Base-by-base conservation (phyloP, 2,113 vertebrate species). In the Sphaerodactylus townsendi region DNA sequence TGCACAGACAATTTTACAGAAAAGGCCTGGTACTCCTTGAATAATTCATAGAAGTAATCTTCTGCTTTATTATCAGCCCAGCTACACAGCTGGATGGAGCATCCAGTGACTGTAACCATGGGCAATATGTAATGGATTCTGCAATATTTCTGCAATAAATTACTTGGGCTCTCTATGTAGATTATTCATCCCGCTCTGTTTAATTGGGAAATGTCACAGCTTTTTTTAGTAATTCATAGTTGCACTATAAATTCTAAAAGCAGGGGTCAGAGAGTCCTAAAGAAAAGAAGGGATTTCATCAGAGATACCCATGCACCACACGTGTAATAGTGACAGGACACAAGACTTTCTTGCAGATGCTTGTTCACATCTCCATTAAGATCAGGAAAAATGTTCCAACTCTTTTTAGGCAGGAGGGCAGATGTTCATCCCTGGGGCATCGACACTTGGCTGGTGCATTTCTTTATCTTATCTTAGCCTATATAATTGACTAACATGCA, bases 51-150 rank as follows among this genome's bases (percentile, higher is more conserved):
- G 46, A 53, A 85, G 59, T 53, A n/a, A 76, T 84, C 85, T 91
- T 84, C 81, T 66, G 77, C 71, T 35, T 37, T 92, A 85, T 90
- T 86, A 81, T 87, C 86, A 66, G 68, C 25, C 74, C 30, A 76
- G 69, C 70, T 88, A 64, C 35, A 68, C 28, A 89, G 50, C 64
- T 64, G 56, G 56, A 89, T 82, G 56, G 73, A 64, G 53, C 64
- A 88, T 84, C 39, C 86, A 84, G 56, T 77, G 44, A 92, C 75
- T 85, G 77, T 48, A 59, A 80, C 79, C 79, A 68, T 62, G 2
- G 87, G 75, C 71, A 79, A 81, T 65, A 73, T 68, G 77, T 74
- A 81, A n/a, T 83, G 48, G 90, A 85, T 48, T 84, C 48, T 74
- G 25, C 74, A 68, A 13, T 82, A 77, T 71, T 91, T 86, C 78